Conservation (phyloP, 2,113 vertebrate genomes). For the Sarotherodon lohbergeri region DNA sequence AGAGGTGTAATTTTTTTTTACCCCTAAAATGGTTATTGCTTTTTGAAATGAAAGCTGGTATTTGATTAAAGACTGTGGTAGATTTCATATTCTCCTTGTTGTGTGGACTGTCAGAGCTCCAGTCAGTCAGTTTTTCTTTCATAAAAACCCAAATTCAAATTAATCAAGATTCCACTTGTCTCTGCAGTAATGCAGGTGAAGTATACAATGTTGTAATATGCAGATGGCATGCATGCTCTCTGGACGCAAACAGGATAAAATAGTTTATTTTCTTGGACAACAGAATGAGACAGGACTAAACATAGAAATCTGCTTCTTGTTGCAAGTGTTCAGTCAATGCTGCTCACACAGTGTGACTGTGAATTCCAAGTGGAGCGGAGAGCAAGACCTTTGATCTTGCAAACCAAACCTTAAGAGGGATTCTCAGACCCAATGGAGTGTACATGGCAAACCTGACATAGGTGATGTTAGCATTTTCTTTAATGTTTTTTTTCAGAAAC, state of each 20-base stretch:
- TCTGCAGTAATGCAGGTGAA: constrained; percentile 3
- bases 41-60: constrained; percentile 12
- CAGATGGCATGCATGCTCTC: not conserved
- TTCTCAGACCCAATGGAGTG: constrained; percentile 26
- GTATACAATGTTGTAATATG: not conserved
- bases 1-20: not conserved
- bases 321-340: constrained; percentile 25
- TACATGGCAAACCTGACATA: not conserved
- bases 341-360: constrained; percentile 35
- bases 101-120: not conserved
- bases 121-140: not conserved
- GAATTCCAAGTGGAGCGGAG: constrained; percentile 46
- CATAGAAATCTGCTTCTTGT: constrained; percentile 29
- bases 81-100: constrained; percentile 34
- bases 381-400: constrained; percentile 55
- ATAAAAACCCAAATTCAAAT: not conserved
- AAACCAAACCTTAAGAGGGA: constrained; percentile 37
- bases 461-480: not conserved
- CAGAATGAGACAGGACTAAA: constrained; percentile 26
- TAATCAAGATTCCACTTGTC: constrained; percentile 27
- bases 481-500: not conserved
- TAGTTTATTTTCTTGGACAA: constrained; percentile 14
- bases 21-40: not conserved
- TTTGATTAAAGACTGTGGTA: constrained; percentile 28
- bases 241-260: not conserved